Evolutionary conservation across 2,797 vertebrate genomes (phyloP).

Genomic region (Octomys mimax): DNA sequence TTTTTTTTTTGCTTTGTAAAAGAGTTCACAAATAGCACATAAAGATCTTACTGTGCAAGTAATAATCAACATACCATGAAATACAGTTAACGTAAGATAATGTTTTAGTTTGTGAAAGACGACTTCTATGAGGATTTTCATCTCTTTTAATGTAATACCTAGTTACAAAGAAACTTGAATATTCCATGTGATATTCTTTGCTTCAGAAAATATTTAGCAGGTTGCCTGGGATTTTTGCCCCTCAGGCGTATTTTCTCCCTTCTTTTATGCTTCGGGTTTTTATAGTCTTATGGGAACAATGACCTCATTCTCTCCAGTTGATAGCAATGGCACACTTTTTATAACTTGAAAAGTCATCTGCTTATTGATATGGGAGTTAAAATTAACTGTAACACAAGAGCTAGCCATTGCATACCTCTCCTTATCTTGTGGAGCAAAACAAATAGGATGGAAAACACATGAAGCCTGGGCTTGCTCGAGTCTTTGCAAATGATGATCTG

Average conservation of each 20-base stretch:
- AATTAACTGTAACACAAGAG: slow-evolving; percentile 88
- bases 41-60: background rate
- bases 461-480: background rate
- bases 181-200: slow-evolving; percentile 37
- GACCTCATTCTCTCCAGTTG: slow-evolving; percentile 89
- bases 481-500: slow-evolving; percentile 64
- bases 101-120: background rate
- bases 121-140: background rate
- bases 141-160: slow-evolving; percentile 1
- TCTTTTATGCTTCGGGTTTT: slow-evolving; percentile 85
- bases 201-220: slow-evolving; percentile 42
- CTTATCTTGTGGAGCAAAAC: slow-evolving; percentile 83
- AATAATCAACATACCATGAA: background rate
- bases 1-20: background rate
- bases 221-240: slow-evolving; percentile 57
- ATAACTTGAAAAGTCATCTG: slow-evolving; percentile 88
- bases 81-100: background rate
- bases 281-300: slow-evolving; percentile 86
- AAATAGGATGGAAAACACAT: slow-evolving; percentile 70
- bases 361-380: slow-evolving; percentile 90
- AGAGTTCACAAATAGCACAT: background rate
- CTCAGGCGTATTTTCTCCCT: slow-evolving; percentile 77
- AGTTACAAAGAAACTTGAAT: background rate
- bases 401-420: slow-evolving; percentile 75
- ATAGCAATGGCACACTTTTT: slow-evolving; percentile 87